Evolutionary conservation across 2,113 vertebrate genomes (phyloP), one percentile per base, ranked within the genome.

Genomic region (Cyprinus carpio): DNA sequence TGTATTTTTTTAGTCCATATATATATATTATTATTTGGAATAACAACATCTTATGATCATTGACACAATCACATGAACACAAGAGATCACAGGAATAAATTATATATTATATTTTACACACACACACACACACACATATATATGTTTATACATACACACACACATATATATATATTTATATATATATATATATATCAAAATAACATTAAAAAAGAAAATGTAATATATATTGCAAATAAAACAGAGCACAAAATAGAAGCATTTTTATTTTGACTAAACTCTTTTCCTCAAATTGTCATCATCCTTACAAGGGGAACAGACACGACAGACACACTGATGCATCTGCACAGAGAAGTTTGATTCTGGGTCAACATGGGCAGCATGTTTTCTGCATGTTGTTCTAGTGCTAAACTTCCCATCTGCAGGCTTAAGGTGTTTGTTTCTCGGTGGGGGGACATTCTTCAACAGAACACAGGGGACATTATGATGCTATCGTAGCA

Each of bases 401-500:
- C 20, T 23, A 40, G 13, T 49, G n/a, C 43, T 8, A 12, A 75
- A 16, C 20, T 23, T 40, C 40, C 23, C 40, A 1, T 25, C 40
- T 46, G 23, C 71, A 46, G 16, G 25, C n/a, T 56, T 51, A 51
- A 51, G 43, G 31, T 79, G 76, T n/a, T 79, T 79, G 76, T 60
- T 60, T 15, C 76, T 58, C 20, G 1, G 15, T 29, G 64, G 25
- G 31, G 27, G 62, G 58, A 46, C 43, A 46, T 67, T 81, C 78
- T 65, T 29, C 10, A 81, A 20, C 81, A 72, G 81, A 72, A 74
- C 67, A 83, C 81, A 74, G 46, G 65, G 81, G 65, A 58, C 81
- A 58, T 72, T 72, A 72, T 56, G 31, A 37, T 31, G 65, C 31
- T 27, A 37, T 74, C 11, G 8, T 65, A 25, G 60, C 23, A 40